Evolutionary conservation across 2,888 invertebrate genomes (phyloP), one percentile per base, ranked within the genome.

Genomic region (Syritta pipiens): DNA sequence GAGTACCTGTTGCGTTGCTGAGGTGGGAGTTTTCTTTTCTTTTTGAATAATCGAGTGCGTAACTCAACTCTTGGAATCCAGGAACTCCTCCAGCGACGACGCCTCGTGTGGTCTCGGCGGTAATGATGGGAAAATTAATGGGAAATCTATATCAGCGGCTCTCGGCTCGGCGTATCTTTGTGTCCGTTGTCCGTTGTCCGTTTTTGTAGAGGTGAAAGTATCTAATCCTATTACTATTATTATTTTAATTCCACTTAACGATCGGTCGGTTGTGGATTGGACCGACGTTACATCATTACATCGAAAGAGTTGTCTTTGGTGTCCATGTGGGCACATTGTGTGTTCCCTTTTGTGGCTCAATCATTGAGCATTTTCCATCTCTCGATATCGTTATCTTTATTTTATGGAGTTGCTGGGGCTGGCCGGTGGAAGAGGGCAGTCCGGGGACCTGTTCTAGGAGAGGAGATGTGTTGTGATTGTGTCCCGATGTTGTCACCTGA

Each of bases 241-340:
- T 67, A 79, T 79, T 74, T 74, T 74, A 79, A 79, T 72, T 79
- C 79, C 79, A 79, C 74, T 79, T 74, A 72, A 74, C 62, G 72
- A 74, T 79, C 77, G 40, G 26, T 26, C 17, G 20, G 30, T 32
- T 42, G 17, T 32, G 10, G 12, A 35, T 10, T 20, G 42, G n/a
- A n/a, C n/a, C 14, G 24, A 26, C 22, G 49, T 60, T 68, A 62
- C 35, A 62, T 76, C 75, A 69, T 69, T 76, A n/a, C n/a, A 59
- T 46, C 51, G 32, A 46, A 57, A 46, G 53, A 72, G 53, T 51
- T 46, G 20, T 9, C n/a, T 10, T 26, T 28, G 10, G 9, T 12
- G 53, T 60, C 20, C 53, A 49, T 77, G 65, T 77, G 72, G 72
- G 77, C 72, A 72, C 60, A 77, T 77, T 77, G 77, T 77, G 24